A percentile compares a stretch with the other conserved stretches of the same genome.
These are phyloP conservation scores for Mamestra brassicae DNA, from an alignment of 2,888 invertebrate species.

Conservation along the genomic window DNA sequence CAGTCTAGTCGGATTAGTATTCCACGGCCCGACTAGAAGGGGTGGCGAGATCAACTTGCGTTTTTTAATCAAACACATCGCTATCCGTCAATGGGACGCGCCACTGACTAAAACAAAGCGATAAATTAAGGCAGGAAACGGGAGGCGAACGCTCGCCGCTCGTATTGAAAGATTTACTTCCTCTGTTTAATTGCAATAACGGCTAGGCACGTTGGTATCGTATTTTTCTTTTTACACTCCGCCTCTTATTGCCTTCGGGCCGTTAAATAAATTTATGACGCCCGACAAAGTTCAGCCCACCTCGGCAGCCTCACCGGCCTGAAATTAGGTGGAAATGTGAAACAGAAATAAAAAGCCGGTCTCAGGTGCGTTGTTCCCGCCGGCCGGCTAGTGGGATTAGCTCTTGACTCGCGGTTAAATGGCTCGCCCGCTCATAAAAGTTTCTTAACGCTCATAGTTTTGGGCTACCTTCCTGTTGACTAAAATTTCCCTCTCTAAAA, in stretches of 20 bases:
- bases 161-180: conserved; percentile 91
- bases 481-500: conserved; percentile 83
- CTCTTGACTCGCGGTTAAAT: conserved; percentile 88
- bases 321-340: conserved; percentile 90
- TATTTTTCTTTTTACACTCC: conserved; percentile 91
- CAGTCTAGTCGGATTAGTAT: conserved; percentile 73
- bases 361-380: conserved; percentile 87
- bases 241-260: conserved; percentile 90
- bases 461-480: conserved; percentile 81
- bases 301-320: conserved; percentile 83
- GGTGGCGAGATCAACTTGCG: conserved; percentile 82
- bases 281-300: conserved; percentile 90
- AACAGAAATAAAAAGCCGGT: conserved; percentile 87
- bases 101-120: conserved; percentile 89
- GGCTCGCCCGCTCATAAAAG: conserved; percentile 87
- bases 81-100: conserved; percentile 89
- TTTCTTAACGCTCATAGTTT: conserved; percentile 89
- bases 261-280: conserved; percentile 91
- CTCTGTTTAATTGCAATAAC: conserved; percentile 91
- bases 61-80: conserved; percentile 90
- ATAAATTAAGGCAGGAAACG: conserved; percentile 90
- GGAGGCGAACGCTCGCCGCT: conserved; percentile 87
- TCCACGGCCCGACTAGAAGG: conserved; percentile 75
- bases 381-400: conserved; percentile 83
- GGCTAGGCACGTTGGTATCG: conserved; percentile 91